Evolutionary conservation across 1,140 invertebrate genomes (phyloP), one percentile per base, ranked within the genome.

Genomic region (Drosophila kurseongensis): DNA sequence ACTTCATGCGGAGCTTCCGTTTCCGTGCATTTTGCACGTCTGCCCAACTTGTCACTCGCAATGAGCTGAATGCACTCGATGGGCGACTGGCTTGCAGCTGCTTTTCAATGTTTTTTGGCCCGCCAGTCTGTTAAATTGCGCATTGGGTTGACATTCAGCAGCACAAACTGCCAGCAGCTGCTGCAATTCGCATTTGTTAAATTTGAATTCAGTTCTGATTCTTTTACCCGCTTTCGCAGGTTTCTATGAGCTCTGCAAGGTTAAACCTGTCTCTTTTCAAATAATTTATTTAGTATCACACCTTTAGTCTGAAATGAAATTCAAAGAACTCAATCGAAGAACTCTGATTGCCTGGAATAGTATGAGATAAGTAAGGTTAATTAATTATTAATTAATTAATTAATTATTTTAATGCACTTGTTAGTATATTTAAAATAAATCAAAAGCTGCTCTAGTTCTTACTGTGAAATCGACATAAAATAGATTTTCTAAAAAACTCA

Each of bases 11-110:
- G 66, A 52, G 41, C 59, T 55, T 85, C 55, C 75, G 66, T 86
- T 86, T 86, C 52, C 59, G 75, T 69, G 83, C 71, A 57, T 83
- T 82, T 79, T 58, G 72, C 83, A 89, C 83, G 72, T 89, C 80
- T 71, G 61, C 76, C 61, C 73, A 83, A 90, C 80, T 89, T 89
- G 84, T 89, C 80, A 77, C 61, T 61, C 52, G 56, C 65, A 71
- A 75, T 66, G 66, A 74, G 83, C 75, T 68, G 61, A 66, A 71
- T 56, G 59, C 59, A 62, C n/a, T 51, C 61, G 27, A 14, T 14
- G 47, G 47, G 47, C 47, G 47, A 50, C 47, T 32, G 47, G 47
- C 27, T 50, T 32, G 47, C 48, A 51, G 48, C 48, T 51, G 48
- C 48, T 35, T 35, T 32, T 40, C 61, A 35, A 29, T 44, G 55